These are phyloP conservation scores for Galago senegalensis DNA, from an alignment of 2,797 vertebrate species.

Conservation along the genomic window DNA sequence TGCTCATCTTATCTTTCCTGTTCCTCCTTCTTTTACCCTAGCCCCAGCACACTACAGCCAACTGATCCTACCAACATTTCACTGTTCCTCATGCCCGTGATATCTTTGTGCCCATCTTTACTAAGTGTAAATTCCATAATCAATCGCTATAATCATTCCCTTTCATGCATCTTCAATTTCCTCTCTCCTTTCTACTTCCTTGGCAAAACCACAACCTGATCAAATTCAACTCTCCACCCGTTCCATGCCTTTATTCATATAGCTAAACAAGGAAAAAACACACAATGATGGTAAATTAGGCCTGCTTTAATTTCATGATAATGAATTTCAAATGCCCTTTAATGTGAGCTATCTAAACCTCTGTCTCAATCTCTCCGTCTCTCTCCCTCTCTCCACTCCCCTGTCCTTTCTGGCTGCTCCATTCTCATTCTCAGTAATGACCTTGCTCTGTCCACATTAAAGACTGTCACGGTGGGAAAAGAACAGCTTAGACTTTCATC, in stretches of 20 bases:
- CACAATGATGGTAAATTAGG: background rate
- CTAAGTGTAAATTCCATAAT: background rate
- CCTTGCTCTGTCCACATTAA: background rate
- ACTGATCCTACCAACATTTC: background rate
- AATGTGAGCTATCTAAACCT: background rate
- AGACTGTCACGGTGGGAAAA: background rate
- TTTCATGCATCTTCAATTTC: background rate
- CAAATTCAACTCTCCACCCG: background rate
- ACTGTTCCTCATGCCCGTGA: background rate
- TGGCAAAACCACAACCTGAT: background rate
- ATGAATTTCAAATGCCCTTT: background rate
- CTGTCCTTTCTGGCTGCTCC: background rate
- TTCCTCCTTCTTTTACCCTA: background rate
- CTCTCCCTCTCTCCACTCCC: background rate
- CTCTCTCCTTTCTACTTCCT: background rate
- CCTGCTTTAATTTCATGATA: background rate
- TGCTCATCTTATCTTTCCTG: background rate
- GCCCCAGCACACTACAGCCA: background rate
- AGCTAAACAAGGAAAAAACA: slow-evolving; percentile 26
- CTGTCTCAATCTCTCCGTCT: too few relatives aligned
- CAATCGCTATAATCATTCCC: background rate
- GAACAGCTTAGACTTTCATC: background rate
- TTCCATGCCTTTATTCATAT: background rate
- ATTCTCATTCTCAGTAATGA: background rate
- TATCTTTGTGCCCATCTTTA: background rate